Percentiles rank a stretch among this genome's conserved stretches.
Evolutionary conservation across 2,113 vertebrate genomes (phyloP).

Genomic region (Bagarius yarrelli): DNA sequence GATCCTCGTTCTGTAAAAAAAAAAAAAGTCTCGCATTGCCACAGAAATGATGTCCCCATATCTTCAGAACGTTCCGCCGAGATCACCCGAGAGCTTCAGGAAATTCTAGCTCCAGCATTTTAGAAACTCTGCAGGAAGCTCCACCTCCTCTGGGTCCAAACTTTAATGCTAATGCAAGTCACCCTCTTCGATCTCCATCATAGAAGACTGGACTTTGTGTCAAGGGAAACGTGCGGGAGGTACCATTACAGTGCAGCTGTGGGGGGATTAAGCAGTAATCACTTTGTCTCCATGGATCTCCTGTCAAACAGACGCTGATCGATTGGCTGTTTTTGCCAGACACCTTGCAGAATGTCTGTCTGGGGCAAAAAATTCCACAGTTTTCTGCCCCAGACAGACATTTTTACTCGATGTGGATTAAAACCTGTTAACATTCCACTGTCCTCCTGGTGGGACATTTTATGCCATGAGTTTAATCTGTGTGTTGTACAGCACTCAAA

Average conservation of each 20-base stretch:
- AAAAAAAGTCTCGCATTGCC: constrained; percentile 12
- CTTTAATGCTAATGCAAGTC: neutral
- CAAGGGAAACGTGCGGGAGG: constrained; percentile 18
- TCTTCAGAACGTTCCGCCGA: neutral
- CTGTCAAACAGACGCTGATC: constrained; percentile 38
- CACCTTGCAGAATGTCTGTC: neutral
- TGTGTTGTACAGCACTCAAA: too few relatives aligned
- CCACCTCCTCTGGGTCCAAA: neutral
- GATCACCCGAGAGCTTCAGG: constrained; percentile 20
- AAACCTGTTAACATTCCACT: too few relatives aligned
- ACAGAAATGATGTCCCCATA: constrained; percentile 29
- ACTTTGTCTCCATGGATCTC: constrained; percentile 36
- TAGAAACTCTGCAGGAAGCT: constrained; percentile 10
- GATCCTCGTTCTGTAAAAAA: constrained; percentile 45
- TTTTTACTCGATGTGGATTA: too few relatives aligned
- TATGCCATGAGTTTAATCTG: too few relatives aligned
- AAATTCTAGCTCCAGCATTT: constrained; percentile 12
- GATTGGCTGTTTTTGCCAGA: constrained; percentile 26
- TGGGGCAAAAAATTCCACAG: constrained; percentile 27
- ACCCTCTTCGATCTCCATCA: neutral
- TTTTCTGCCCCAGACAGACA: constrained; percentile 1
- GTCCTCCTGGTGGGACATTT: too few relatives aligned
- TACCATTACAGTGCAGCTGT: constrained; percentile 26
- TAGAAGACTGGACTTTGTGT: neutral
- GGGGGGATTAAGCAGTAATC: constrained; percentile 48